A percentile compares a stretch with the other conserved stretches of the same genome.
Evolutionary conservation across 2,888 invertebrate genomes (phyloP).

Genomic region (Cheilosia impressa): DNA sequence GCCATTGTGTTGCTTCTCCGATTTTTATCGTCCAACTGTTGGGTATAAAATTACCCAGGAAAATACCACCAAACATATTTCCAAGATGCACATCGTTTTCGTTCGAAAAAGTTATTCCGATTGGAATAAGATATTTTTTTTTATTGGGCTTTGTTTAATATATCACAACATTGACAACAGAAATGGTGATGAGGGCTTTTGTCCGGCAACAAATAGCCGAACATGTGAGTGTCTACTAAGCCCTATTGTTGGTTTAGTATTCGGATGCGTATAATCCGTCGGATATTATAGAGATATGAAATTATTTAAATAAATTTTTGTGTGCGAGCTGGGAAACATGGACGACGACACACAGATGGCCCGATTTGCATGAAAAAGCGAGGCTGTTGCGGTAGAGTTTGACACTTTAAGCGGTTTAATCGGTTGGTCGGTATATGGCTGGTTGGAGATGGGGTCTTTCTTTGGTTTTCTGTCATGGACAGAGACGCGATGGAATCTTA

Average conservation of each 20-base stretch:
- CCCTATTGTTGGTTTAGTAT: background rate
- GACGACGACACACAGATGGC: conserved; percentile 24
- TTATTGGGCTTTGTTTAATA: conserved; percentile 50
- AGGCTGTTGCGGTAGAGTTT: conserved; percentile 47
- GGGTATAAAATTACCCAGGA: conserved; percentile 57
- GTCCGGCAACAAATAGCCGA: conserved; percentile 60
- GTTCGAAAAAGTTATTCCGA: conserved; percentile 15
- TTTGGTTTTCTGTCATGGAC: conserved; percentile 5
- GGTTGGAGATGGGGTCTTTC: background rate
- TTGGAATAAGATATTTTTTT: conserved; percentile 64
- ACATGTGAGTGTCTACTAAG: conserved; percentile 19
- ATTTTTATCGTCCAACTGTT: conserved; percentile 58
- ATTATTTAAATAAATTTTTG: conserved; percentile 59
- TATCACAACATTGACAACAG: conserved; percentile 71
- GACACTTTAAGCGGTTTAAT: conserved; percentile 71
- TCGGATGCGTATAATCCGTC: background rate
- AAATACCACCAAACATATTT: conserved; percentile 13
- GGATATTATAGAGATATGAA: conserved; percentile 37
- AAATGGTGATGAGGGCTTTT: conserved; percentile 69
- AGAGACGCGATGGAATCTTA: conserved; percentile 61
- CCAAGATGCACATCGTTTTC: conserved; percentile 50
- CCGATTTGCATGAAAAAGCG: conserved; percentile 69
- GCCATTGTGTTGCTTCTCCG: conserved; percentile 45
- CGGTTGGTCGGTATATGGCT: conserved; percentile 31
- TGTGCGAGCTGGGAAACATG: background rate